Base-by-base conservation (phyloP, 2,113 vertebrate genomes). In the Urocolius indicus region DNA sequence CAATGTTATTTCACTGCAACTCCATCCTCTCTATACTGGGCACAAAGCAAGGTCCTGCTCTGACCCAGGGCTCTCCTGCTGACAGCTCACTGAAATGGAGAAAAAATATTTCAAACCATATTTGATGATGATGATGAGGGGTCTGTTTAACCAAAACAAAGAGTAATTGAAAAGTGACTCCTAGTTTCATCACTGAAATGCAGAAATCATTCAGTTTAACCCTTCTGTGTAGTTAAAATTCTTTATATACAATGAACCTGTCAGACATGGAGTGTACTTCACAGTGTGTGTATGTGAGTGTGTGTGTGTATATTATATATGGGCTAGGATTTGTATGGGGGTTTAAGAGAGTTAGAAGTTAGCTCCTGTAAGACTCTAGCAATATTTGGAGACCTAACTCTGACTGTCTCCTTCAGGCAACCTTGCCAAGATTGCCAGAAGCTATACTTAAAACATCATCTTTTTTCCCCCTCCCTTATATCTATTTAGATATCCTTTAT, bases 341-440 rank as follows among this genome's bases (percentile, higher is more conserved):
- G 55, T 58, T 76, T 91, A 90, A 84, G 71, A 34, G 57, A 93
- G 22, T 67, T 67, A 65, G 48, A 62, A 91, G 46, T 26, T 51
- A 83, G 26, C 16, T 29, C 36, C 69, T 51, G 13, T 41, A 91
- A 76, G 38, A 36, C 21, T 73, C 19, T 2, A 74, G 67, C 65
- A 94, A 46, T 77, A 77, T 85, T 80, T 87, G 30, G 45, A 5
- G 90, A 79, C 65, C n/a, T 65, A 91, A 89, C 63, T 91, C 52
- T 90, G 45, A 21, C 48, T n/a, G 24, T 58, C 27, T 90, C 87
- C 87, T 95, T 93, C 82, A 94, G 48, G 90, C 95, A 91, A 95
- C 78, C 68, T 94, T 94, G 75, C 23, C 55, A 91, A 77, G 46
- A 67, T 38, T 85, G 51, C 75, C 89, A 95, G 81, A 72, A 96